Base-by-base conservation (phyloP, 2,113 vertebrate species). In the Hypocryptadius cinnamomeus region DNA sequence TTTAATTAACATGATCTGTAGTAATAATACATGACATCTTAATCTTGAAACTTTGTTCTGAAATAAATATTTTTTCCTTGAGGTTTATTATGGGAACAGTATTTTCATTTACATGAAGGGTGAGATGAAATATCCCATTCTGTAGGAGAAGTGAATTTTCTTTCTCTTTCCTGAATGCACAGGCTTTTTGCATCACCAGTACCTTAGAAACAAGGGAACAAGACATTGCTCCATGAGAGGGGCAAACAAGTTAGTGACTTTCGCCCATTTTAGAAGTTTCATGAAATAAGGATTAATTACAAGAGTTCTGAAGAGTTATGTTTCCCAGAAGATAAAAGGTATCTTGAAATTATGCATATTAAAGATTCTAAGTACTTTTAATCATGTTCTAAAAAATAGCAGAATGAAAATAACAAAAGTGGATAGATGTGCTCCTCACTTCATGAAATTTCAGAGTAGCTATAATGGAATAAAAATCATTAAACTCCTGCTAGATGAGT, bases 1-100 rank as follows among this genome's bases (percentile, higher is more conserved):
- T 65, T 82, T 60, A 31, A 82, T 53, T 65, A 74, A 57, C 8
- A 30, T 77, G 12, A 25, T 63, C 37, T 27, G 31, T 33, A 72
- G 9, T 33, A 71, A 60, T 27, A 81, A 50, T 11, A 51, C 1
- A 6, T n/a, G 21, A 24, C 9, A 80, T 27, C 19, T 44, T 37
- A 31, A 60, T 20, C 35, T 56, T 0, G 0, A 25, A 92, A 37
- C 5, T 0, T 0, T 45, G 5, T 47, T 70, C 35, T 60, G 44
- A 79, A 63, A 45, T 18, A 31, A 48, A 6, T 42, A 45, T 25
- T 66, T 70, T 68, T 42, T 20, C 20, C 31, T 63, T 21, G 27
- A 69, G 6, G 39, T 76, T 90, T 64, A 24, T 35, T 24, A 47
- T 16, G 8, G 27, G 33, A 71, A 79, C 3, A 61, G 15, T 82